Conservation (phyloP, 1,140 invertebrate species). For the Apis cerana region DNA sequence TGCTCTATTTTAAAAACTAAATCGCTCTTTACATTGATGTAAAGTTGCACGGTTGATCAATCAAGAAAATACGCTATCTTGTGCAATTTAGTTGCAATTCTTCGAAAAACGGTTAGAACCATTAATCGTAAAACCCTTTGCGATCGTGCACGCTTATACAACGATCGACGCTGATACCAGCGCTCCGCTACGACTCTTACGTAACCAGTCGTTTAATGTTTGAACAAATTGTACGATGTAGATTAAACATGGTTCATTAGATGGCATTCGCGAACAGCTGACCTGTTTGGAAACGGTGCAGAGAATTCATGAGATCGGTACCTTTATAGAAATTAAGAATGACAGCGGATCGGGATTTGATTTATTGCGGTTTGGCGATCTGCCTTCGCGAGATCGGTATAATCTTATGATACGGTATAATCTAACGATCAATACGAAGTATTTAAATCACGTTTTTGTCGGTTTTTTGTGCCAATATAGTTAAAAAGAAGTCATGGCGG, state of each 20-base stretch:
- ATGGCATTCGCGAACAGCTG: neutral
- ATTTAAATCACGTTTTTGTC: neutral
- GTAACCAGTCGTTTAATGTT: conserved; percentile 30
- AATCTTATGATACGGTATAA: neutral
- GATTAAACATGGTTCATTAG: conserved; percentile 16
- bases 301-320: neutral
- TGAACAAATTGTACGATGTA: conserved; percentile 35
- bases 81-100: conserved; percentile 31
- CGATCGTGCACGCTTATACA: conserved; percentile 25
- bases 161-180: neutral
- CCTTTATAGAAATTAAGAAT: neutral
- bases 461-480: neutral
- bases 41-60: conserved; percentile 12
- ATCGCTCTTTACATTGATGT: neutral
- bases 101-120: conserved; percentile 12
- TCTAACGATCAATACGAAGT: neutral
- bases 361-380: neutral
- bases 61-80: conserved; percentile 26
- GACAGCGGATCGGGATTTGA: conserved; percentile 7
- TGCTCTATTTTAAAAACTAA: no score
- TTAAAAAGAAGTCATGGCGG: neutral
- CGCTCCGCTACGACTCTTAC: conserved; percentile 3
- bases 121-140: conserved; percentile 20
- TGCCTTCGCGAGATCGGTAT: neutral
- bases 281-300: neutral